These are phyloP conservation scores for Apamea crenata DNA, from an alignment of 2,888 invertebrate genomes.

Conservation along the genomic window DNA sequence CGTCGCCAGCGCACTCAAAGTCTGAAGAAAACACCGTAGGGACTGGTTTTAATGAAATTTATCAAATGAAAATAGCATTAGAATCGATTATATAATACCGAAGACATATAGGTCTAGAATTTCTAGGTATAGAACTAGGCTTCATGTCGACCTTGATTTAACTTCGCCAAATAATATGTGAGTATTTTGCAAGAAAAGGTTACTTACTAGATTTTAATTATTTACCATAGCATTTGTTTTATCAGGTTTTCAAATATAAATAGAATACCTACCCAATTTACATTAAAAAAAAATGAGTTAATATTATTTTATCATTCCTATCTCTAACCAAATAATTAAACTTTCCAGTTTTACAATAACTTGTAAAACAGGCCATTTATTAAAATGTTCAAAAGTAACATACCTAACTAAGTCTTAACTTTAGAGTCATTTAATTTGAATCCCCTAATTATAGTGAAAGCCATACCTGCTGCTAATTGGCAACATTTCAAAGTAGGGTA, in stretches of 20 bases:
- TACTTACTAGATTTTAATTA: neutral
- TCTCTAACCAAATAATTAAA: neutral
- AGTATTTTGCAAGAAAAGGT: neutral
- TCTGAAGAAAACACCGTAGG: conserved; percentile 76
- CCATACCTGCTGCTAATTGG: conserved; percentile 66
- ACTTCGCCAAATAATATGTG: conserved; percentile 4
- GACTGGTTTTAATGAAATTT: conserved; percentile 35
- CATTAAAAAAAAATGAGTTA: neutral
- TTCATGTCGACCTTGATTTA: conserved; percentile 34
- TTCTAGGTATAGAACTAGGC: conserved; percentile 22
- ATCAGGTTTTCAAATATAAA: neutral
- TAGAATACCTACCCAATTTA: neutral
- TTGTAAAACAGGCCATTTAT: conserved; percentile 3
- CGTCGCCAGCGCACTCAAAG: conserved; percentile 89
- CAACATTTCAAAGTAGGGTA: conserved; percentile 59
- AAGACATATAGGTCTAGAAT: neutral
- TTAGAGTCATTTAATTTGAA: conserved; percentile 39
- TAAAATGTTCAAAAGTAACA: conserved; percentile 30
- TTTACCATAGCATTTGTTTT: neutral
- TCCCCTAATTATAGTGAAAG: conserved; percentile 59
- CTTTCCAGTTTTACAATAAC: neutral
- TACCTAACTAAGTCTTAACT: conserved; percentile 2
- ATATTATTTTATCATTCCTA: too few species aligned
- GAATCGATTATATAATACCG: conserved; percentile 19
- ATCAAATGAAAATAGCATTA: conserved; percentile 18